Percentiles rank a stretch among this genome's conserved stretches.
Conservation (phyloP, 2,113 vertebrate genomes). For the Platichthys flesus region DNA sequence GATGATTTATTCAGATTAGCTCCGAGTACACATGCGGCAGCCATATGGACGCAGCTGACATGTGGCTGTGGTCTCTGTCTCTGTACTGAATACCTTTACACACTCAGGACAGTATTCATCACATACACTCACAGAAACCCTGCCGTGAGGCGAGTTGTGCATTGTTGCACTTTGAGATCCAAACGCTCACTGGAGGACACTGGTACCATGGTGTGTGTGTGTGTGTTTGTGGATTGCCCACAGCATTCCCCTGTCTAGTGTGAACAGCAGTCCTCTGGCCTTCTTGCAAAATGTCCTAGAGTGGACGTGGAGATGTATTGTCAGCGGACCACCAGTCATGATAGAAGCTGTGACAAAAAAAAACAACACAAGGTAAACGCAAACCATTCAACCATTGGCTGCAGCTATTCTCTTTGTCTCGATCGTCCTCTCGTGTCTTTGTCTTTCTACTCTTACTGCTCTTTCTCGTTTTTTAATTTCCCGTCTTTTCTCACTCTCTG, state of each 20-base stretch:
- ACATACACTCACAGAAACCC: neutral
- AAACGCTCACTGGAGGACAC: no score
- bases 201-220: neutral
- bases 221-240: neutral
- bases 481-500: constrained; percentile 13
- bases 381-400: no score
- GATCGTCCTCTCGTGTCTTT: no score
- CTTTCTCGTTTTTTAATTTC: constrained; percentile 20
- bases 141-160: neutral
- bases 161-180: neutral
- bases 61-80: neutral
- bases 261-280: neutral
- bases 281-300: constrained; percentile 41
- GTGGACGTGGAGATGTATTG: constrained; percentile 11
- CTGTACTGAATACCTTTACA: neutral
- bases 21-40: neutral
- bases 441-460: neutral
- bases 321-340: neutral
- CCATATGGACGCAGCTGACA: neutral
- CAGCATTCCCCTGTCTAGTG: neutral
- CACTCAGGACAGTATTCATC: neutral
- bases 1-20: constrained; percentile 69
- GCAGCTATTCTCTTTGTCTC: no score
- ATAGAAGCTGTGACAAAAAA: neutral
- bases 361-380: no score